Evolutionary conservation across 23 tunicate species (phyloP).

Genomic region (Phallusia fumigata): DNA sequence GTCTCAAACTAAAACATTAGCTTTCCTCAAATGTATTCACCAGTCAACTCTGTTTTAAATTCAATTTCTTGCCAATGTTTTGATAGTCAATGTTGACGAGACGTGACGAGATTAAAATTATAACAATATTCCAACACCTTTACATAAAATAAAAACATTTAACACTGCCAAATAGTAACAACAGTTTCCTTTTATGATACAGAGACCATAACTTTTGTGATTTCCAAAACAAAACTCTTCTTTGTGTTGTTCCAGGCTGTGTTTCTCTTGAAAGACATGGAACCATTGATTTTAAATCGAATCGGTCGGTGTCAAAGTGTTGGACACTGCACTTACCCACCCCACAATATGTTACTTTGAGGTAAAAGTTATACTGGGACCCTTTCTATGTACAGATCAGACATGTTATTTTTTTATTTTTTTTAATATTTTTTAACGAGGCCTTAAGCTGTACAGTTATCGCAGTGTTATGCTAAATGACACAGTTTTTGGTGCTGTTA

Average conservation of each 20-base stretch:
- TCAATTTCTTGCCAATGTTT: not conserved
- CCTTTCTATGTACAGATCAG: no score
- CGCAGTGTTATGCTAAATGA: no score
- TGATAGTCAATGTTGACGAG: no score
- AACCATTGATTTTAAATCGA: not conserved
- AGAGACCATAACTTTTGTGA: not conserved
- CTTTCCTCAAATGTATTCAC: no score
- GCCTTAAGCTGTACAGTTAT: no score
- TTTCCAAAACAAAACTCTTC: not conserved
- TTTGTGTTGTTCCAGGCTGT: not conserved
- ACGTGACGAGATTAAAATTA: no score
- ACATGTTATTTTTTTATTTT: not conserved
- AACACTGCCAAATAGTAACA: no score
- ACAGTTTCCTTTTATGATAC: no score
- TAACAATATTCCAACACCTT: no score
- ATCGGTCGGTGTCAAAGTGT: not conserved
- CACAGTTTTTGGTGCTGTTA: no score
- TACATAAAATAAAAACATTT: no score
- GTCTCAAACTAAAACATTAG: no score
- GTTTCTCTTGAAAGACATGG: not conserved
- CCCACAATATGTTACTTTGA: not conserved
- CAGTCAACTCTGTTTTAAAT: not conserved
- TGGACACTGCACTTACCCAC: not conserved
- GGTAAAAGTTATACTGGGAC: not conserved
- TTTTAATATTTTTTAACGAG: not conserved